These are phyloP conservation scores for Chelonus formosanus DNA, from an alignment of 2,888 invertebrate species.

Conservation along the genomic window DNA sequence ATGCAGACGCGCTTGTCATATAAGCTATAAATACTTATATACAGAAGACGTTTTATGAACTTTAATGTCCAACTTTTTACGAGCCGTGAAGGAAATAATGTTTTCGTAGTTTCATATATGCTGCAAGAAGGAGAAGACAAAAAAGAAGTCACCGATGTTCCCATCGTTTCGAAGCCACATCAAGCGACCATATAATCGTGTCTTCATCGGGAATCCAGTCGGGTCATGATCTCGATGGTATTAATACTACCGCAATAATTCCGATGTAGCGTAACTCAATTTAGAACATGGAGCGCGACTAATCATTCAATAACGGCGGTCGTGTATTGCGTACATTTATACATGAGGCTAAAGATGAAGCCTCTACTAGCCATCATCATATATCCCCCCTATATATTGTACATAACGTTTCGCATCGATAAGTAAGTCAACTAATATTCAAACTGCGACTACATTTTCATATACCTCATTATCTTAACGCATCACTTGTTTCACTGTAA, in stretches of 20 bases:
- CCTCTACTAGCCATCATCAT: not conserved
- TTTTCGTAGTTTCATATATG: slow-evolving; percentile 3
- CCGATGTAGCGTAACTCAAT: slow-evolving; percentile 38
- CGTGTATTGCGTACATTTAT: slow-evolving; percentile 41
- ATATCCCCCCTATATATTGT: slow-evolving; percentile 18
- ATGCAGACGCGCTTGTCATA: slow-evolving; percentile 27
- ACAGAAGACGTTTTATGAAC: slow-evolving; percentile 31
- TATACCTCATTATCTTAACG: slow-evolving; percentile 13
- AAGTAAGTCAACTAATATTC: slow-evolving; percentile 29
- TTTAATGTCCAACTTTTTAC: slow-evolving; percentile 34
- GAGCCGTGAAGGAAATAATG: slow-evolving; percentile 31
- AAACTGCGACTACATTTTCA: slow-evolving; percentile 5
- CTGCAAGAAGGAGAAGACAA: too few relatives aligned
- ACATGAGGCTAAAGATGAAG: slow-evolving; percentile 26
- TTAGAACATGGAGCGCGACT: slow-evolving; percentile 42
- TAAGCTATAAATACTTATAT: slow-evolving; percentile 31
- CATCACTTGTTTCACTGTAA: slow-evolving; percentile 6
- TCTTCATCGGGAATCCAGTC: slow-evolving; percentile 7
- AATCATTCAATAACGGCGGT: slow-evolving; percentile 40
- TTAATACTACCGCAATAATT: slow-evolving; percentile 31
- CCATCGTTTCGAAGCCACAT: not conserved
- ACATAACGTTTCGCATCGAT: slow-evolving; percentile 24
- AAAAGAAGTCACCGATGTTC: too few relatives aligned
- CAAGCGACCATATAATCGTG: not conserved
- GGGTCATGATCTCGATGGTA: slow-evolving; percentile 19